A percentile compares a stretch with the other conserved stretches of the same genome.
Evolutionary conservation across 2,888 invertebrate species (phyloP).

Genomic region (Melinaea marsaeus): DNA sequence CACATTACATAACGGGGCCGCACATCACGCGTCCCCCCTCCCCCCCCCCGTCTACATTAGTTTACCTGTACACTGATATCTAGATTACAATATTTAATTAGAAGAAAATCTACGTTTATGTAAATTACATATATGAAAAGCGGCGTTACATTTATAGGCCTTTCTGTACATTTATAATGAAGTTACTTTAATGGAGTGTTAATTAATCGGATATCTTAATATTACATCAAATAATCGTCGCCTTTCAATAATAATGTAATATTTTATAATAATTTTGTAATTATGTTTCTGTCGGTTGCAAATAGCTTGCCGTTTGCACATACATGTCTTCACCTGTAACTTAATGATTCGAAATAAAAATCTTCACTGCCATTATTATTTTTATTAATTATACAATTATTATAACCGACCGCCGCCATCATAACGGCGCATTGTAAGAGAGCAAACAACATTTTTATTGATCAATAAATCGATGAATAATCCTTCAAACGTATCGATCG

Average conservation of each 20-base stretch:
- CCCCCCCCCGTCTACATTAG: slow-evolving; percentile 59
- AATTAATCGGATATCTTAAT: background rate
- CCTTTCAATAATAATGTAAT: too few relatives aligned
- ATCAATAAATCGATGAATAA: background rate
- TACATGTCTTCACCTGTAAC: too few relatives aligned
- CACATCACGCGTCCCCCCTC: slow-evolving; percentile 60
- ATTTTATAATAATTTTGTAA: too few relatives aligned
- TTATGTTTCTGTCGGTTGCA: too few relatives aligned
- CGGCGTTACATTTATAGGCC: too few relatives aligned
- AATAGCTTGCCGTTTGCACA: too few relatives aligned
- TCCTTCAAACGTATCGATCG: slow-evolving; percentile 15
- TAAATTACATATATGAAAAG: slow-evolving; percentile 11
- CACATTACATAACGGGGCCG: slow-evolving; percentile 75
- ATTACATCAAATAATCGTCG: too few relatives aligned
- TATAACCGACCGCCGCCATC: slow-evolving; percentile 9
- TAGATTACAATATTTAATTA: slow-evolving; percentile 64
- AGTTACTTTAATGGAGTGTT: background rate
- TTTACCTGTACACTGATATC: slow-evolving; percentile 76
- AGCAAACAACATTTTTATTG: background rate
- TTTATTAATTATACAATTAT: slow-evolving; percentile 1
- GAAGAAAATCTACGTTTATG: slow-evolving; percentile 62
- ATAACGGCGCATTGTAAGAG: slow-evolving; percentile 13
- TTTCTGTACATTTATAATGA: too few relatives aligned
- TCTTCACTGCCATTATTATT: slow-evolving; percentile 5
- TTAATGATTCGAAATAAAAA: background rate